phyloP scores from a whole-genome alignment of 2,888 invertebrate species.

The Cinara cedri region DNA sequence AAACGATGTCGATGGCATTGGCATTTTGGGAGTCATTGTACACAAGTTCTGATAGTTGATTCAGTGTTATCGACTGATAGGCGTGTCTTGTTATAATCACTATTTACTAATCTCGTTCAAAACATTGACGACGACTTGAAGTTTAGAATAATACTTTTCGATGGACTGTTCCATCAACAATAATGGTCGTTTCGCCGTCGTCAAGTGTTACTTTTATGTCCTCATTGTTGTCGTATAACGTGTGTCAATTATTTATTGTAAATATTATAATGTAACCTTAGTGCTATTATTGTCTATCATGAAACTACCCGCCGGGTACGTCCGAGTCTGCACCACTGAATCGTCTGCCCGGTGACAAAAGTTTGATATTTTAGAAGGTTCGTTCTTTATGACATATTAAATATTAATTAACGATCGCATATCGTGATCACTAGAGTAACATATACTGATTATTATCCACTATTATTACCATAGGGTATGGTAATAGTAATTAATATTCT shows the following conservation, averaged over 20 bases:
- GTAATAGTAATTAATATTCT: too few species aligned
- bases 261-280: conserved; percentile 1
- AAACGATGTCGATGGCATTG: too few species aligned
- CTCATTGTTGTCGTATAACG: background rate
- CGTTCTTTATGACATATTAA: background rate
- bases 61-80: conserved; percentile 52
- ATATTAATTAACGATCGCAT: background rate
- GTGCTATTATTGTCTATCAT: background rate
- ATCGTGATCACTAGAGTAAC: conserved; percentile 6
- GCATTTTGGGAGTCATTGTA: conserved; percentile 24
- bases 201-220: background rate
- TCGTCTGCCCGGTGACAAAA: conserved; percentile 43
- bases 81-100: conserved; percentile 52
- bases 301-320: conserved; percentile 16
- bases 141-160: background rate
- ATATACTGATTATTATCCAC: background rate
- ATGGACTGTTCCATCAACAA: background rate
- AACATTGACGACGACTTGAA: conserved; percentile 21
- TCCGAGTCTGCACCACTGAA: background rate
- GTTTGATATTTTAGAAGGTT: conserved; percentile 6
- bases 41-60: background rate
- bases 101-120: conserved; percentile 42
- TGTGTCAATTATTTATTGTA: conserved; percentile 2
- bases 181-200: background rate
- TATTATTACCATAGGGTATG: background rate